Percentiles rank a stretch among this genome's conserved stretches.
phyloP scores from a whole-genome alignment of 2,797 vertebrate species.

The Halcyon chelicuti region DNA sequence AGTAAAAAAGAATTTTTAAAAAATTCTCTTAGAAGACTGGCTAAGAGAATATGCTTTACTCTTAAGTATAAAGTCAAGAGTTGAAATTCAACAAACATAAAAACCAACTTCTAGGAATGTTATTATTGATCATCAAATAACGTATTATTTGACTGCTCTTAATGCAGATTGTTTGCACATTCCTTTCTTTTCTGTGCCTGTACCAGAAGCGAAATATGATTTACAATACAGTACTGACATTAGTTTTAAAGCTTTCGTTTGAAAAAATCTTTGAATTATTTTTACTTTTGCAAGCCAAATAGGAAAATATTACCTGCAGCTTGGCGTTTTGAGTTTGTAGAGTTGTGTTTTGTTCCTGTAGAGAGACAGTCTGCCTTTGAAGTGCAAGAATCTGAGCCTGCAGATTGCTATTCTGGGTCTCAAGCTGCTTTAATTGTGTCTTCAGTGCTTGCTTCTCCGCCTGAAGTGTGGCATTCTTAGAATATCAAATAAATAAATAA shows the following conservation, averaged over 20 bases:
- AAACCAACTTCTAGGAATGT: not conserved
- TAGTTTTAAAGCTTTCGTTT: not conserved
- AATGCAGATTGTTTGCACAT: not conserved
- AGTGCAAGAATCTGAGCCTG: conserved; percentile 96
- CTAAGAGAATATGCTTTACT: not conserved
- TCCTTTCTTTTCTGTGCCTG: not conserved
- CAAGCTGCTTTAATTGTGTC: conserved; percentile 94
- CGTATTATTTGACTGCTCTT: not conserved
- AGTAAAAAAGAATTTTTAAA: not conserved
- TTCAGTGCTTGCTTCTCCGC: conserved; percentile 95
- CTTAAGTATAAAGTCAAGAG: not conserved
- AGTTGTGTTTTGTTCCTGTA: conserved; percentile 95
- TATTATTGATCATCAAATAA: not conserved
- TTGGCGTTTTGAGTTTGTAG: conserved; percentile 97
- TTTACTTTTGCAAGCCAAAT: not conserved
- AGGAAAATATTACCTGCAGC: conserved; percentile 87
- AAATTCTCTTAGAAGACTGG: not conserved
- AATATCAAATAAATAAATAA: not conserved
- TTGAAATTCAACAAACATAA: not conserved
- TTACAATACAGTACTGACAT: not conserved
- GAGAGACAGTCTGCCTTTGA: conserved; percentile 91
- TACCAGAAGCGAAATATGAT: not conserved
- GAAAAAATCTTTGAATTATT: not conserved
- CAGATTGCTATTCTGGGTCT: conserved; percentile 93
- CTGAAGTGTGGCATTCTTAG: conserved; percentile 96